Percentiles rank a stretch among this genome's conserved stretches.
These are phyloP conservation scores for Bothrops jararaca DNA, from an alignment of 2,113 vertebrate genomes.

Conservation along the genomic window DNA sequence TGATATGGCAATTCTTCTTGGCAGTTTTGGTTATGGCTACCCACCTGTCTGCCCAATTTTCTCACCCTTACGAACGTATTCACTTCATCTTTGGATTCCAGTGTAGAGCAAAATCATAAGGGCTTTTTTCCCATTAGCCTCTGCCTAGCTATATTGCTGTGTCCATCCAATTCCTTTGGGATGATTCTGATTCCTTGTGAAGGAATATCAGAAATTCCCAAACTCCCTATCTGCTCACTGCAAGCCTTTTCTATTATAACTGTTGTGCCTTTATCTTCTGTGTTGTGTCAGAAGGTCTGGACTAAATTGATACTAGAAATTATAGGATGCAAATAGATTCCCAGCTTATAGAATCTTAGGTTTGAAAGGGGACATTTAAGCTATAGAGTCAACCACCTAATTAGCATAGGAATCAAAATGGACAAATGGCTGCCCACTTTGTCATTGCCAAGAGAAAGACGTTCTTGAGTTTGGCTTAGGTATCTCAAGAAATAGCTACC, in stretches of 20 bases:
- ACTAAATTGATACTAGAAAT: not conserved
- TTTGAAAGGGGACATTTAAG: not conserved
- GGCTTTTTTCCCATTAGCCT: not conserved
- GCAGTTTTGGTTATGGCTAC: not conserved
- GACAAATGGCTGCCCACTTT: conserved; percentile 17
- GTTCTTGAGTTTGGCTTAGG: conserved; percentile 29
- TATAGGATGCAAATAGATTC: not conserved
- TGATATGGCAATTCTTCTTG: not conserved
- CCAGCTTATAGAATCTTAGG: not conserved
- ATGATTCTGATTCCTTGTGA: not conserved
- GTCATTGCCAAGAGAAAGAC: conserved; percentile 34
- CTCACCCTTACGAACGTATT: not conserved
- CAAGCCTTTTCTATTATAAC: not conserved
- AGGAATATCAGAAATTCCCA: not conserved
- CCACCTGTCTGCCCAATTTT: not conserved
- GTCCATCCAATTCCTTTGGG: not conserved
- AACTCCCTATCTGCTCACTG: not conserved
- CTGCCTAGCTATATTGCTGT: not conserved
- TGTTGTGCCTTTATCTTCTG: not conserved
- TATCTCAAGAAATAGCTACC: conserved; percentile 12
- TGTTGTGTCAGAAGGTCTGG: not conserved
- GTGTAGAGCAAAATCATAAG: not conserved
- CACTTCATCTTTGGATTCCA: not conserved
- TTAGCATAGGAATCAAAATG: not conserved
- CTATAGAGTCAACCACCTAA: not conserved